A percentile compares a stretch with the other conserved stretches of the same genome.
phyloP scores from a whole-genome alignment of 1,140 invertebrate genomes.

The Eueides isabella region DNA sequence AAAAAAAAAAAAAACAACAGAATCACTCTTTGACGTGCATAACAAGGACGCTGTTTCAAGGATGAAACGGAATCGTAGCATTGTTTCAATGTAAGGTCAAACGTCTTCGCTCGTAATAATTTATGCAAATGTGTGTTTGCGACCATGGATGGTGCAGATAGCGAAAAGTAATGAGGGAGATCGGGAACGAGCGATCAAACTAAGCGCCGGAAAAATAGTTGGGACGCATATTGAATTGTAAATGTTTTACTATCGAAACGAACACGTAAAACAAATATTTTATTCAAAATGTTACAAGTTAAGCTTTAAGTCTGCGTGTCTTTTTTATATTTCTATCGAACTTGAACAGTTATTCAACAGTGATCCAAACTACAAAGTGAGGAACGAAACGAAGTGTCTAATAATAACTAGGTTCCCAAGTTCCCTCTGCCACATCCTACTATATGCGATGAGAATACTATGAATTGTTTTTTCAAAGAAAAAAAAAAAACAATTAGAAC shows the following conservation, averaged over 20 bases:
- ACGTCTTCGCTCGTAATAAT: conserved; percentile 39
- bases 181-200: conserved; percentile 16
- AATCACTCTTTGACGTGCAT: background rate
- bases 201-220: conserved; percentile 11
- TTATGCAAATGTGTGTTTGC: conserved; percentile 37
- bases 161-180: conserved; percentile 32
- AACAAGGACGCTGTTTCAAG: conserved; percentile 37
- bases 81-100: conserved; percentile 41
- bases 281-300: background rate
- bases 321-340: too few species aligned
- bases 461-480: too few species aligned
- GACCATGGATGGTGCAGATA: conserved; percentile 34
- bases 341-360: too few species aligned
- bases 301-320: background rate
- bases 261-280: background rate
- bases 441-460: too few species aligned
- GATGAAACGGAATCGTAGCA: conserved; percentile 28
- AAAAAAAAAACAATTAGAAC: background rate
- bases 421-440: too few species aligned
- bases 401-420: too few species aligned
- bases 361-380: too few species aligned
- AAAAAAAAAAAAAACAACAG: too few species aligned
- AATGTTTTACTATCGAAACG: background rate
- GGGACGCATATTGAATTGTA: conserved; percentile 15
- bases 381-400: too few species aligned